Conservation (phyloP, 2,113 vertebrate species). For the Pachycephala philippinensis region DNA sequence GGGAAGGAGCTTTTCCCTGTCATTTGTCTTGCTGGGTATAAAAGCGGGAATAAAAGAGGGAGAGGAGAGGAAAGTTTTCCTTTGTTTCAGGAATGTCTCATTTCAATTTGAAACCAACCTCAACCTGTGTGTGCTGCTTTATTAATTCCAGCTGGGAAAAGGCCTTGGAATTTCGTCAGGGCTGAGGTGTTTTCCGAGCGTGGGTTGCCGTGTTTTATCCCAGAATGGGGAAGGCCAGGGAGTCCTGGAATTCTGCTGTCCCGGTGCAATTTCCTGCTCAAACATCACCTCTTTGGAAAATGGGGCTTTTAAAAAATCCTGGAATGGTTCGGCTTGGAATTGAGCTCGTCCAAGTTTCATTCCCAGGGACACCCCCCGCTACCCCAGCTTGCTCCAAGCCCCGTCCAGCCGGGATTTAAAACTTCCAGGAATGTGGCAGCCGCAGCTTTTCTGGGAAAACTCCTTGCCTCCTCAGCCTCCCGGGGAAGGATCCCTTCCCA, state of each 20-base stretch:
- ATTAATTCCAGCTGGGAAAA: conserved; percentile 9
- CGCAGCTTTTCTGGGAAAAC: background rate
- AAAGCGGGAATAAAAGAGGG: conserved; percentile 24
- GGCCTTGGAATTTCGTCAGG: background rate
- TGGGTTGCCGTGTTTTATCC: background rate
- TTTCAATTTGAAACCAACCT: conserved; percentile 58
- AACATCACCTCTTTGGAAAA: background rate
- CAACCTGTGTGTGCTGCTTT: background rate
- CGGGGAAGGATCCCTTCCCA: background rate
- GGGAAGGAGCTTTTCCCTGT: conserved; percentile 54
- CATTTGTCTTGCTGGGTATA: conserved; percentile 53
- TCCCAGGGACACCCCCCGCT: too few species aligned
- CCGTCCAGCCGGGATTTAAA: rapidly evolving
- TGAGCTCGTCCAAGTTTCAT: background rate
- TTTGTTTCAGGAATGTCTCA: conserved; percentile 61
- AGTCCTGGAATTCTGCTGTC: background rate
- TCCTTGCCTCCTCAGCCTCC: background rate
- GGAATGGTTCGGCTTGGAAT: background rate
- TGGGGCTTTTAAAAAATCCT: rapidly evolving
- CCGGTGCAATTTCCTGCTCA: background rate
- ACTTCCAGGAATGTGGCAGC: background rate
- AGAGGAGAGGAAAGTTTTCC: conserved; percentile 36
- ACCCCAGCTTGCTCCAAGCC: background rate
- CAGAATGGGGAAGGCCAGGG: background rate
- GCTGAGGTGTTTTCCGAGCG: background rate